Conservation (phyloP, 2,113 vertebrate species). For the Festucalex cinctus region DNA sequence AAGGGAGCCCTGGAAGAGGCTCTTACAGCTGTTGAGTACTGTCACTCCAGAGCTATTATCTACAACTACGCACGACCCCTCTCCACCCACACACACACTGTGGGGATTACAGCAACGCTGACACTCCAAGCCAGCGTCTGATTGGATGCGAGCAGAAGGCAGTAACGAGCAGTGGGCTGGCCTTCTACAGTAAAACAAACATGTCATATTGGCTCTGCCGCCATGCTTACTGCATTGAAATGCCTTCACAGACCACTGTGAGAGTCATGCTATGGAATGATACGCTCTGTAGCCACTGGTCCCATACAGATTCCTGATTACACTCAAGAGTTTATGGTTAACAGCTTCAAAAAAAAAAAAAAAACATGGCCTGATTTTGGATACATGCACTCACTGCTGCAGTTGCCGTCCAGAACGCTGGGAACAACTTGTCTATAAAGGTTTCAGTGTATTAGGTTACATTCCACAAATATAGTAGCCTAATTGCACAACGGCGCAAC, state of each 20-base stretch:
- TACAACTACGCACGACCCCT: constrained; percentile 16
- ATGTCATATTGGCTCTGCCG: background rate
- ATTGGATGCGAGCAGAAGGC: constrained; percentile 35
- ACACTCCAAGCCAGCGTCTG: constrained; percentile 30
- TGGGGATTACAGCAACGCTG: constrained; percentile 28
- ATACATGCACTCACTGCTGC: background rate
- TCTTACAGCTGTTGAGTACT: constrained; percentile 53
- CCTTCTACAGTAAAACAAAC: background rate
- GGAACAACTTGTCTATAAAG: constrained; percentile 46
- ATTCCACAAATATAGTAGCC: constrained; percentile 38
- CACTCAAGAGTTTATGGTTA: background rate
- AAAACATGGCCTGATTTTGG: background rate
- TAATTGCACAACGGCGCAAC: constrained; percentile 46
- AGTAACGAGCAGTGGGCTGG: constrained; percentile 12
- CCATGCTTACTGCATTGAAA: background rate
- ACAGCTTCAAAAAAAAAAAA: too few species aligned
- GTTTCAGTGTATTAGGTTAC: constrained; percentile 46
- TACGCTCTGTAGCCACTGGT: background rate
- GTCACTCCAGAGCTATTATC: constrained; percentile 50
- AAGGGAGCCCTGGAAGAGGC: constrained; percentile 30
- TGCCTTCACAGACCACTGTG: background rate
- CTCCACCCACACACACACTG: constrained; percentile 11
- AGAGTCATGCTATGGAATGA: background rate
- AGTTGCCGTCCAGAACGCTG: constrained; percentile 20
- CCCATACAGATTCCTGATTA: background rate